These are phyloP conservation scores for Seladonia tumulorum DNA, from an alignment of 2,888 invertebrate species.

Conservation along the genomic window DNA sequence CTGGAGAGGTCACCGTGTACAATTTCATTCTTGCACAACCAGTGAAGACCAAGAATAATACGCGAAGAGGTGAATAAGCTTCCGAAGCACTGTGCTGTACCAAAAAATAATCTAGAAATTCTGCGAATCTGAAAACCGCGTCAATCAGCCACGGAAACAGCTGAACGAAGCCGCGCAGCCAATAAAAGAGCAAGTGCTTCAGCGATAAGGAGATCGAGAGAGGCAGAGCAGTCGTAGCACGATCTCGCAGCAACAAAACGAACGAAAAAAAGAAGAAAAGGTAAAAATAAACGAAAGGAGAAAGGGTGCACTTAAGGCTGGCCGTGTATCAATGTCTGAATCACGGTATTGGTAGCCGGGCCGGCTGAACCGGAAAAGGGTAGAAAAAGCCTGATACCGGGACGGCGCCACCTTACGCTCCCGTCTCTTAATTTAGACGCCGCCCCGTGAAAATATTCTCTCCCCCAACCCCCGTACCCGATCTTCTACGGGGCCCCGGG, in stretches of 20 bases:
- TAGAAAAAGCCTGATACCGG: conserved; percentile 56
- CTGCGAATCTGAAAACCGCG: background rate
- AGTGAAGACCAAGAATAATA: no score
- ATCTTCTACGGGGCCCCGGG: conserved; percentile 29
- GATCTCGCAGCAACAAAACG: background rate
- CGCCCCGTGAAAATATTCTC: conserved; percentile 72
- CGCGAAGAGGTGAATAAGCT: background rate
- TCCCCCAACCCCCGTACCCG: conserved; percentile 1
- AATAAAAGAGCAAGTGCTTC: background rate
- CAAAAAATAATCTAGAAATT: background rate
- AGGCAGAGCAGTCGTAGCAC: background rate
- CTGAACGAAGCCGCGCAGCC: background rate
- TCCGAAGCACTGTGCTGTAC: background rate
- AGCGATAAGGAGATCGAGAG: background rate
- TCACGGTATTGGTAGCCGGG: conserved; percentile 47
- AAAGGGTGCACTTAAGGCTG: conserved; percentile 48
- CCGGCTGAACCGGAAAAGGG: conserved; percentile 65
- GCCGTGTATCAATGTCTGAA: conserved; percentile 36
- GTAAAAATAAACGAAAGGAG: background rate
- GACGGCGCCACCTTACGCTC: conserved; percentile 67
- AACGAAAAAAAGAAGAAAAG: background rate
- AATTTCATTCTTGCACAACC: no score
- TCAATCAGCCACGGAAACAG: background rate
- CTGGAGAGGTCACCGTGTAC: no score
- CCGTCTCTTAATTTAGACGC: conserved; percentile 70